These are phyloP conservation scores for Sarcophaga bullata DNA, from an alignment of 1,140 invertebrate species.

Conservation along the genomic window DNA sequence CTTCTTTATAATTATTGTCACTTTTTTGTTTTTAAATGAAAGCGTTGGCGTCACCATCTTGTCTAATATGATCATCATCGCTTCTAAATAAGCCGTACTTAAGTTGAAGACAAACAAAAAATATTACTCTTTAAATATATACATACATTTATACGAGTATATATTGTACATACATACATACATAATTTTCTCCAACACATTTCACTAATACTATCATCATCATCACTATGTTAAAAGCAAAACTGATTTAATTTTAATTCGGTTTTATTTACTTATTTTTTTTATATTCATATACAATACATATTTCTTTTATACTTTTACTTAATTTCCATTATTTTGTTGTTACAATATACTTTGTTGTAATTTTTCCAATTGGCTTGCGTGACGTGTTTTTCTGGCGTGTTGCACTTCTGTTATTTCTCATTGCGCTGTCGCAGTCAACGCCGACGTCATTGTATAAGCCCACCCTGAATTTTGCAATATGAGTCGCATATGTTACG, in stretches of 20 bases:
- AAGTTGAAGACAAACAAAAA: neutral
- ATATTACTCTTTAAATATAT: neutral
- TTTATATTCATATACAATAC: neutral
- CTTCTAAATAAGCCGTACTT: neutral
- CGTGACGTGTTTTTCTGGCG: conserved; percentile 36
- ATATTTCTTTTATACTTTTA: too few species aligned
- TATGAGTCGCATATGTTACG: conserved; percentile 12
- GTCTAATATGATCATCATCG: neutral
- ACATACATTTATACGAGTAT: neutral
- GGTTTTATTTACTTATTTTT: neutral
- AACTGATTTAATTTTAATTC: too few species aligned
- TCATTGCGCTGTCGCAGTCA: neutral
- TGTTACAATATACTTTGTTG: neutral
- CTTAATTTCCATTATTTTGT: neutral
- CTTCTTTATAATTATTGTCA: neutral
- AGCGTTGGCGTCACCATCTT: conserved; percentile 17
- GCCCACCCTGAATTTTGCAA: conserved; percentile 9
- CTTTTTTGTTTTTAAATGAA: neutral
- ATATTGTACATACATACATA: neutral
- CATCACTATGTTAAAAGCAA: neutral
- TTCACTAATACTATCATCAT: neutral
- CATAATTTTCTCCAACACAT: neutral
- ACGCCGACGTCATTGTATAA: neutral
- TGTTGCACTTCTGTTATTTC: conserved; percentile 34
- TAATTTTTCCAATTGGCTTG: conserved; percentile 1